These are phyloP conservation scores for Prosopocoilus inquinatus DNA, from an alignment of 2,888 invertebrate species.

Conservation along the genomic window DNA sequence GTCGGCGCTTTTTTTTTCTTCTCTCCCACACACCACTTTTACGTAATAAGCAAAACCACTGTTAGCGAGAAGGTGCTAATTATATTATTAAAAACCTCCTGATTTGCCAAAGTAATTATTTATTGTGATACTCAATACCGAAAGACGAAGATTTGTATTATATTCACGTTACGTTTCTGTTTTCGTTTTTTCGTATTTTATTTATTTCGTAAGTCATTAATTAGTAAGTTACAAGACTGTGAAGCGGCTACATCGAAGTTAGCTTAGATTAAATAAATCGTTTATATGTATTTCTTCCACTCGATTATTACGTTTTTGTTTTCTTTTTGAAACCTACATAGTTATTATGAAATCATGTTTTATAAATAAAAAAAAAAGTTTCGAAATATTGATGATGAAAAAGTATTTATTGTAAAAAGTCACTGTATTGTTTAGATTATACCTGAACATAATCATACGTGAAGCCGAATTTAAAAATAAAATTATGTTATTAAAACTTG, in stretches of 20 bases:
- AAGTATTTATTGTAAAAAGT: background rate
- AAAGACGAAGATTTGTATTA: background rate
- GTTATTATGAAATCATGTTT: no score
- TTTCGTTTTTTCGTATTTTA: no score
- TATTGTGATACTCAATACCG: background rate
- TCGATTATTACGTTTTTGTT: no score
- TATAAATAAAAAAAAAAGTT: no score
- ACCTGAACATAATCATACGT: slow-evolving; percentile 1
- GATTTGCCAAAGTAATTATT: background rate
- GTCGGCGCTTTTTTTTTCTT: background rate
- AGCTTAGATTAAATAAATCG: no score
- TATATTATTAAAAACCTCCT: background rate
- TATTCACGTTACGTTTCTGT: background rate
- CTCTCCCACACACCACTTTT: background rate
- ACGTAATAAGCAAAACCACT: background rate
- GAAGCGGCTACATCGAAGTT: background rate
- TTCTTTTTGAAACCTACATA: no score
- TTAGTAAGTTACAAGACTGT: no score
- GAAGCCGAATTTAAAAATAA: slow-evolving; percentile 2
- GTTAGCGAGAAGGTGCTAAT: background rate
- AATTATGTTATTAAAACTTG: background rate
- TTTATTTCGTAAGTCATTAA: no score
- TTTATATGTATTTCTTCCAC: background rate
- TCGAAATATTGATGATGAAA: no score
- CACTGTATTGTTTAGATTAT: background rate